Evolutionary conservation across 2,113 vertebrate genomes (phyloP).

Genomic region (Eira barbara): DNA sequence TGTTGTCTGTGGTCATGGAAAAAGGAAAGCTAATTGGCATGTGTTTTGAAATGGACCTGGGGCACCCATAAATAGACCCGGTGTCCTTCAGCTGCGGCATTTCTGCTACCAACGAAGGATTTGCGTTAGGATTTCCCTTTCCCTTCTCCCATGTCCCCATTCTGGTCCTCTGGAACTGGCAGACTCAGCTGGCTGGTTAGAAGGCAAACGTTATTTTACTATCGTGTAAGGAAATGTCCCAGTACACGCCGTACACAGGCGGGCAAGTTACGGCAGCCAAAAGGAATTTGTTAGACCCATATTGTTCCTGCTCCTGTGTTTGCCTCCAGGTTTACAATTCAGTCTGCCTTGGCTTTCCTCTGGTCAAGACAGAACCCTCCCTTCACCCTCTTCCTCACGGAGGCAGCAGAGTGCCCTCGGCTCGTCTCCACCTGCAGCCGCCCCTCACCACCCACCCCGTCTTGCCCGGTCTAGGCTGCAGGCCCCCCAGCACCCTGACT

Average conservation of each 20-base stretch:
- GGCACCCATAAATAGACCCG: background rate
- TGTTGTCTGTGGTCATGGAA: background rate
- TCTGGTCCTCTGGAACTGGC: background rate
- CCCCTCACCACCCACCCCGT: background rate
- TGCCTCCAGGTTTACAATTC: background rate
- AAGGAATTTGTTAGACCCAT: background rate
- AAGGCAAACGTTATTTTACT: background rate
- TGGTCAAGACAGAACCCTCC: background rate
- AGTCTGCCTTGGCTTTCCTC: background rate
- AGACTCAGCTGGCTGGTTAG: background rate
- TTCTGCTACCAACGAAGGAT: background rate
- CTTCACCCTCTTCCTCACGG: rapidly evolving
- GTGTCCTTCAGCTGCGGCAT: background rate
- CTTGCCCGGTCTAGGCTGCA: background rate
- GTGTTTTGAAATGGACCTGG: background rate
- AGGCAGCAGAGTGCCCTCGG: background rate
- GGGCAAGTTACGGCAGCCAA: background rate
- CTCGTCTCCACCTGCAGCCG: background rate
- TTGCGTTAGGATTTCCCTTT: background rate
- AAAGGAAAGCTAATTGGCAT: background rate
- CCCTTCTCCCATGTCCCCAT: background rate
- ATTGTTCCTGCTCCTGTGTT: rapidly evolving
- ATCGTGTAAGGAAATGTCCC: background rate
- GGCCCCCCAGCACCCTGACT: background rate
- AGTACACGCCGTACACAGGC: background rate